These are phyloP conservation scores for Hydropsyche tenuis DNA, from an alignment of 1,140 invertebrate genomes.

Conservation along the genomic window DNA sequence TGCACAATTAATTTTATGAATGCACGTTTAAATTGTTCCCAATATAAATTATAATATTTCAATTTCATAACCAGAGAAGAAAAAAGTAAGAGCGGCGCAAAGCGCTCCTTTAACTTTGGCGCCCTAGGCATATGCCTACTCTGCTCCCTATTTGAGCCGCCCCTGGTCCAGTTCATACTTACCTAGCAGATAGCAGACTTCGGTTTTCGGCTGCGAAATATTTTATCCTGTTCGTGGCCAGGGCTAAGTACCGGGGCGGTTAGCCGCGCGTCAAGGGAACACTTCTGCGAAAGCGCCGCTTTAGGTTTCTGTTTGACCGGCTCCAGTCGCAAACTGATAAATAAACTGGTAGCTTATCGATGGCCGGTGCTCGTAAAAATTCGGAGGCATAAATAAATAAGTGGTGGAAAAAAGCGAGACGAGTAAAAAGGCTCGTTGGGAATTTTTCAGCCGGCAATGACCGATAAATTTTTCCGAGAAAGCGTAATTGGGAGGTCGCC, in stretches of 20 bases:
- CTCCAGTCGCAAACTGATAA: neutral
- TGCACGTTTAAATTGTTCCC: too few relatives aligned
- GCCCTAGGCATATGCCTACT: too few relatives aligned
- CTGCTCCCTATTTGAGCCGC: too few relatives aligned
- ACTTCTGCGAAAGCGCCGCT: slow-evolving; percentile 1
- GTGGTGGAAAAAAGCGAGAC: neutral
- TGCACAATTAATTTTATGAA: too few relatives aligned
- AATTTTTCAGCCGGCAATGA: neutral
- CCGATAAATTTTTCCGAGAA: slow-evolving; percentile 1
- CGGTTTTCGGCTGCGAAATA: slow-evolving; percentile 2
- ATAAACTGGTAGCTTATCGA: neutral
- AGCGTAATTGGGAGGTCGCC: neutral
- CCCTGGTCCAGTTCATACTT: too few relatives aligned
- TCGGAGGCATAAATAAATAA: neutral
- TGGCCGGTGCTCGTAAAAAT: neutral
- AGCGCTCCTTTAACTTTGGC: too few relatives aligned
- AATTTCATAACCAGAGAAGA: too few relatives aligned
- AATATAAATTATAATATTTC: too few relatives aligned
- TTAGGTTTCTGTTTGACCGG: slow-evolving; percentile 15
- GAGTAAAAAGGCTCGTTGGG: neutral
- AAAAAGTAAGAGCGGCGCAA: too few relatives aligned
- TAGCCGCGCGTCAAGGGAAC: slow-evolving; percentile 13
- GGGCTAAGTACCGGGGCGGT: slow-evolving; percentile 13
- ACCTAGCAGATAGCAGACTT: neutral
- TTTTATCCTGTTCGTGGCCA: slow-evolving; percentile 7